Evolutionary conservation across 2,888 invertebrate species (phyloP).

Genomic region (Pycnomerus fuliginosus): DNA sequence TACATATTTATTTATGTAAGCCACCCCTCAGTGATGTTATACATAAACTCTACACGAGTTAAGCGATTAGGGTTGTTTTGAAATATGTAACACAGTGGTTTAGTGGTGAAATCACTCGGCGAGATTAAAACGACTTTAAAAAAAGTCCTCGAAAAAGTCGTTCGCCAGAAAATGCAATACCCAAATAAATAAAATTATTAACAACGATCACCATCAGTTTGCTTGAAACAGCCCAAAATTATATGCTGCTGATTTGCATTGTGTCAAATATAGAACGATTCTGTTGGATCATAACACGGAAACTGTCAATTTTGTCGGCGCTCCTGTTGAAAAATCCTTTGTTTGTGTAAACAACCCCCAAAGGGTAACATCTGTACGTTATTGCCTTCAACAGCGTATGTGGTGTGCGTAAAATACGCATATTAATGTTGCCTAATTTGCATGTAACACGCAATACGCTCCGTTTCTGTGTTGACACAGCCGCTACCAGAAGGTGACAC

Average conservation of each 20-base stretch:
- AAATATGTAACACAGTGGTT: slow-evolving; percentile 27
- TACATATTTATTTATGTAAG: slow-evolving; percentile 44
- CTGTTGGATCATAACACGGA: slow-evolving; percentile 26
- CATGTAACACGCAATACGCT: slow-evolving; percentile 52
- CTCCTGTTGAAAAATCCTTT: slow-evolving; percentile 44
- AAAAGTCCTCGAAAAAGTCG: slow-evolving; percentile 3
- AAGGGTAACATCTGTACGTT: slow-evolving; percentile 47
- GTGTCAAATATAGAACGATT: slow-evolving; percentile 16
- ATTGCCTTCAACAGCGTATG: slow-evolving; percentile 42
- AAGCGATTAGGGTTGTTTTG: slow-evolving; percentile 33
- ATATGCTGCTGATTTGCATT: slow-evolving; percentile 10
- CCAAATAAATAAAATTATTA: slow-evolving; percentile 12
- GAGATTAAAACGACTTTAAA: slow-evolving; percentile 7
- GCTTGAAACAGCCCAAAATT: slow-evolving; percentile 21
- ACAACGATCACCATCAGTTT: slow-evolving; percentile 7
- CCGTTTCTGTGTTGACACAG: slow-evolving; percentile 45
- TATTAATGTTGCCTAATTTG: slow-evolving; percentile 53
- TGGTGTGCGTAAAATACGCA: slow-evolving; percentile 50
- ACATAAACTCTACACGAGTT: slow-evolving; percentile 34
- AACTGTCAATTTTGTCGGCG: slow-evolving; percentile 40
- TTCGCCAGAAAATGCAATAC: no score
- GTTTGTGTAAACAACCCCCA: slow-evolving; percentile 50
- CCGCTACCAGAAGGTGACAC: slow-evolving; percentile 41
- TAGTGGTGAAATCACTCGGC: slow-evolving; percentile 11
- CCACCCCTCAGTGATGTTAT: slow-evolving; percentile 34